Base-by-base conservation (phyloP, 64 coral and sea anemone genomes). In the Dendronephthya gigantea region DNA sequence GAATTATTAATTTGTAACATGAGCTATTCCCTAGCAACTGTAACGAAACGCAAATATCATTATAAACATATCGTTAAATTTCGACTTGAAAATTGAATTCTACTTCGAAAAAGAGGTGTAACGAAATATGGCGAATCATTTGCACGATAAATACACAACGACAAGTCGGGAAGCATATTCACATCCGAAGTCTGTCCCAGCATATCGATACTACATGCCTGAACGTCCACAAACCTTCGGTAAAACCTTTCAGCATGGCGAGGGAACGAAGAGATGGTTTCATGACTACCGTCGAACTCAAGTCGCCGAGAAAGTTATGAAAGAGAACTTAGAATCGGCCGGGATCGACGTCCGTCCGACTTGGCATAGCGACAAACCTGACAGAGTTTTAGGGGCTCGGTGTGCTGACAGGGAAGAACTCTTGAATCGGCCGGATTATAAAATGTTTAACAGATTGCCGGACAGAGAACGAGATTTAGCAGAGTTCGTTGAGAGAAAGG, bases 181-280 rank as follows among this genome's bases (percentile, higher is more conserved):
- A 17, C 50, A 98, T 85, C 95, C 95, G 2, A 88, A 84, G 58
- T 86, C 90, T 34, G 87, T 90, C 84, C 69, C 95, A 17, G 92
- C 84, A 10, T 82, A 98, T 39, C 83, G 90, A 50, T 89, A 90
- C 84, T 98, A 93, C 48, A 98, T 82, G 23, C 95, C 95, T 35
- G 90, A 55, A 25, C 74, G 86, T 19, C 91, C 87, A 41, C 85
- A 88, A 40, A 68, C 83, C 7, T 90, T 91, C 75, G 87, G 92
- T 10, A 69, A 91, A 19, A 84, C 70, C 0, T 82, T 83, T 14
- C 74, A 59, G 11, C 90, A 91, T 27, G 92, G 92, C 3, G 90
- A 87, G 58, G 87, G 83, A 0, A 93, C 91, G 32, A 89, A 87
- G 56, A 98, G 92, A 83, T 98, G 95, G 95, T 98, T 98, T 85